Percentiles rank a stretch among this genome's conserved stretches.
These are phyloP conservation scores for Scatophagus argus DNA, from an alignment of 2,113 vertebrate species.

Conservation along the genomic window DNA sequence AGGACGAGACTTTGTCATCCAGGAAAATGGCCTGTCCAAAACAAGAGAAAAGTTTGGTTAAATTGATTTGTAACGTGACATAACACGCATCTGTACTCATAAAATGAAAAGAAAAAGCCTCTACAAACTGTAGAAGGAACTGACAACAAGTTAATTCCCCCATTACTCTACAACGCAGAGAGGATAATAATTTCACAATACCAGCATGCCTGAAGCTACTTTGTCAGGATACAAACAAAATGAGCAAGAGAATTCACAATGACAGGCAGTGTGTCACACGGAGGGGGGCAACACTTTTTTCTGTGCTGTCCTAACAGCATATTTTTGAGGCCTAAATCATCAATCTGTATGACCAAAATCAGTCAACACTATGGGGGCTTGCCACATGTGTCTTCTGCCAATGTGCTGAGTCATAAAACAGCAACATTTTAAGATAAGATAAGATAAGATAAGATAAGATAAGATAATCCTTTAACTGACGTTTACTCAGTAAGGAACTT, in stretches of 20 bases:
- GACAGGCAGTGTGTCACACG: neutral
- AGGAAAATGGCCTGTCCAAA: slow-evolving; percentile 91
- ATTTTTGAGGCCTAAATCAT: neutral
- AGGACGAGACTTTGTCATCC: slow-evolving; percentile 94
- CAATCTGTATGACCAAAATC: neutral
- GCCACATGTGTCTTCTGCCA: neutral
- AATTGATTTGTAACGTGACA: neutral
- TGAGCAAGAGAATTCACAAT: neutral
- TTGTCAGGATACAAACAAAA: neutral
- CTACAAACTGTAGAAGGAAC: neutral
- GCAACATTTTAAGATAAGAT: too few species aligned
- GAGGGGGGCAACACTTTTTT: neutral
- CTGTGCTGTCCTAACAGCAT: neutral
- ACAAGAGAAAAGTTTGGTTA: slow-evolving; percentile 4
- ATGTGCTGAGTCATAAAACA: slow-evolving; percentile 1
- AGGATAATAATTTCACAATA: neutral
- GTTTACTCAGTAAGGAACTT: neutral
- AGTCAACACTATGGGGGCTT: neutral
- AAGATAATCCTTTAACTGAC: too few species aligned
- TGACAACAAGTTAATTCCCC: neutral
- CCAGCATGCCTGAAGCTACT: neutral
- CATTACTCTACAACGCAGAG: neutral
- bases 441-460: too few species aligned
- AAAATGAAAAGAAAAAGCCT: neutral
- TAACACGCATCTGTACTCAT: neutral